Evolutionary conservation across 2,113 vertebrate genomes (phyloP).

Genomic region (Ammodytes marinus): DNA sequence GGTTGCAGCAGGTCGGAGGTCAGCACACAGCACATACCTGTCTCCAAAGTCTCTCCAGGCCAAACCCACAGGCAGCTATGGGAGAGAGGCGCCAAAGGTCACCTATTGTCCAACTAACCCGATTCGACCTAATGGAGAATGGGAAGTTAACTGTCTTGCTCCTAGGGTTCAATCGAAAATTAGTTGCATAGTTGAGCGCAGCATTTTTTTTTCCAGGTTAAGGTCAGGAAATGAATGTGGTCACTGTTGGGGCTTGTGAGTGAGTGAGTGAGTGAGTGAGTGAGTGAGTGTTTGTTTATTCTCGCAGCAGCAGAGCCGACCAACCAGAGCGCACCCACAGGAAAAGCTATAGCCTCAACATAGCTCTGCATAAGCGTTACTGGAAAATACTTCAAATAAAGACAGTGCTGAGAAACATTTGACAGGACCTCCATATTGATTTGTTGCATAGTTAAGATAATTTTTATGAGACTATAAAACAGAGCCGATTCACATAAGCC

Average conservation of each 20-base stretch:
- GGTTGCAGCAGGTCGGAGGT: not conserved
- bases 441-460: constrained; percentile 3
- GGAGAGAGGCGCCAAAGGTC: constrained; percentile 9
- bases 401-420: not conserved
- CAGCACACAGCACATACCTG: constrained; percentile 6
- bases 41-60: constrained; percentile 5
- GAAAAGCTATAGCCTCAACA: not conserved
- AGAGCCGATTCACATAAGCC: not conserved
- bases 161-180: not conserved
- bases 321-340: not conserved
- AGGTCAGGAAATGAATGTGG: not conserved
- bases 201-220: not conserved
- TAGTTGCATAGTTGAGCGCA: not conserved
- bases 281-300: not conserved
- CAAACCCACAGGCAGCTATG: not conserved
- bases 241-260: not conserved
- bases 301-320: not conserved
- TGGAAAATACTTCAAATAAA: not conserved
- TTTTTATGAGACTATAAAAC: constrained; percentile 10
- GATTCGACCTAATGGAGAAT: not conserved
- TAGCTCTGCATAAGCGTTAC: not conserved
- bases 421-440: constrained; percentile 5
- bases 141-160: not conserved
- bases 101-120: not conserved
- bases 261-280: not conserved